Evolutionary conservation across 2,797 vertebrate genomes (phyloP), one percentile per base, ranked within the genome.

Genomic region (Pseudochaenichthys georgianus): DNA sequence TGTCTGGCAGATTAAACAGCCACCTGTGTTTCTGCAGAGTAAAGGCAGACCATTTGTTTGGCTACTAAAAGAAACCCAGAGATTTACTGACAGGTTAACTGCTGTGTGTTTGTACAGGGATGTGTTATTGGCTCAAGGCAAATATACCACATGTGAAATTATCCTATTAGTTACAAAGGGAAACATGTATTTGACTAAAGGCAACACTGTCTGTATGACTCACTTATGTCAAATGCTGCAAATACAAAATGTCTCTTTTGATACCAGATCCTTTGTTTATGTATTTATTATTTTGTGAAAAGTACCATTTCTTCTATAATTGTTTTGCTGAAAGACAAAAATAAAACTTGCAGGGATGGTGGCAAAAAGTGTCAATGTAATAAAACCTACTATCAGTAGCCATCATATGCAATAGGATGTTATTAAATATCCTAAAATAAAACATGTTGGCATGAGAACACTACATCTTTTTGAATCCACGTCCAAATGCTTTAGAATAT

Each of bases 261-360:
- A 67, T 74, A 66, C 79, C 63, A 68, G n/a, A 71, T 64, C 59
- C 79, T 59, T 74, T 34, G 69, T 84, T 84, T 77, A 64, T 81
- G 63, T 16, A 51, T 28, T 43, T 52, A 47, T 43, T 52, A 47
- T 79, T 5, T 52, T 57, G 62, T 63, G 48, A 78, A 67, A 78
- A 73, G 42, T 76, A 57, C 10, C n/a, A 62, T 15, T 53, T 60
- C 13, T 59, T 60, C 13, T 59, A 58, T 51, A 1, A 41, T 55
- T 59, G 42, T 41, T 73, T 28, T 50, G 62, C 21, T 46, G 19
- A 63, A 65, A 68, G 67, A 28, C 57, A 42, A 78, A 75, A 76
- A 73, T 45, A 47, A 43, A 73, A 51, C 68, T 46, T 61, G 66
- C 55, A 80, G 4, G 5, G 59, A 58, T 54, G 13, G 28, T 21